Evolutionary conservation across 2,113 vertebrate species (phyloP), one percentile per base, ranked within the genome.

Genomic region (Pollachius pollachius): DNA sequence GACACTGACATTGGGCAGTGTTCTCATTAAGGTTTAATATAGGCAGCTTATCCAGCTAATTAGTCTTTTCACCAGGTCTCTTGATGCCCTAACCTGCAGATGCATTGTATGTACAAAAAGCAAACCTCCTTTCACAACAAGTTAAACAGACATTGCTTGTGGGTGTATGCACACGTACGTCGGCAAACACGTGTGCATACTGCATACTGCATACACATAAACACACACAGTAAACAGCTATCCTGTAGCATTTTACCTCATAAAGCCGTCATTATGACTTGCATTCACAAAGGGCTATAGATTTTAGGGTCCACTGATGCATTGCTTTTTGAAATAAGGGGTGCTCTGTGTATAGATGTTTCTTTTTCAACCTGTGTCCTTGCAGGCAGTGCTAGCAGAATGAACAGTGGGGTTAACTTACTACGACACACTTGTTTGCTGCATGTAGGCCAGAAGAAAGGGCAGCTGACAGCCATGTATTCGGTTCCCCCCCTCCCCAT

Each of bases 11-110:
- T 52, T 13, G 25, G 64, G 41, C 70, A 67, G 77, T 75, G 41
- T 76, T 72, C 87, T 90, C 90, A 92, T 92, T 76, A 89, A 89
- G 77, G 84, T 89, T 92, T 92, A 90, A 93, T 92, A 86, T 74
- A 70, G 37, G 54, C 54, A 16, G 73, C 81, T 81, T 87, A 86
- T 86, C 73, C 73, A 58, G 70, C 80, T 84, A 83, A 90, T 88
- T 80, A 87, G 81, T 82, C 84, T 78, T 78, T 90, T 91, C 82
- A 88, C 48, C 72, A 52, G 68, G 73, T 57, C 74, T 78, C 78
- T 88, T 73, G 75, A 54, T 78, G 77, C 71, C 81, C 64, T 75
- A 70, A 78, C 71, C 19, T 63, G 62, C 74, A 73, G 71, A 64
- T 76, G 68, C 60, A 78, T 72, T 87, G 79, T 72, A 71, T 80